These are phyloP conservation scores for Xiphophorus maculatus DNA, from an alignment of 2,113 vertebrate genomes.

Conservation along the genomic window DNA sequence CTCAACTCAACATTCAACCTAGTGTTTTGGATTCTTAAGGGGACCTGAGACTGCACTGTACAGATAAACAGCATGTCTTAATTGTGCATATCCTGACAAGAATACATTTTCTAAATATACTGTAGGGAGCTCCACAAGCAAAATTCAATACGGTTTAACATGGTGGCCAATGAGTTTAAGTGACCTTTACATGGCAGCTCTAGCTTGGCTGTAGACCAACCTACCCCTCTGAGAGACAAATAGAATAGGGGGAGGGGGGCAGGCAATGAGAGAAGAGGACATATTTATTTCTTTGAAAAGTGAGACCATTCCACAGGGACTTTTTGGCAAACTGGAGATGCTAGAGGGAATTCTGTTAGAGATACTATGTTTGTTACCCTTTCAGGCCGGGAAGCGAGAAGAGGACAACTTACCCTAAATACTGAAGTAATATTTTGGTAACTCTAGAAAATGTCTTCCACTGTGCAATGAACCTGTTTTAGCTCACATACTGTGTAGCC, in stretches of 20 bases:
- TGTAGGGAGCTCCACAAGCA: slow-evolving; percentile 48
- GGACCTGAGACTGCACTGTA: slow-evolving; percentile 25
- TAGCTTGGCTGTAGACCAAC: slow-evolving; percentile 66
- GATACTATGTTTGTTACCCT: slow-evolving; percentile 54
- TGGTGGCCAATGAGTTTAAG: slow-evolving; percentile 64
- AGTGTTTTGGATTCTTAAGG: slow-evolving; percentile 38
- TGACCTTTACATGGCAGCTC: slow-evolving; percentile 72
- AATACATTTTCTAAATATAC: slow-evolving; percentile 61
- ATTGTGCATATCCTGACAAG: slow-evolving; percentile 38
- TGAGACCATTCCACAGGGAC: slow-evolving; percentile 61
- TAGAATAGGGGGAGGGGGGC: slow-evolving; percentile 56
- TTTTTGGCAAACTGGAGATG: slow-evolving; percentile 70
- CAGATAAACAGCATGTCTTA: slow-evolving; percentile 49
- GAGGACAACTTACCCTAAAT: slow-evolving; percentile 42
- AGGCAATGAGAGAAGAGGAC: slow-evolving; percentile 44
- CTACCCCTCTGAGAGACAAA: slow-evolving; percentile 59
- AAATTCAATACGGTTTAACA: slow-evolving; percentile 62
- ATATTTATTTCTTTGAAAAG: slow-evolving; percentile 73
- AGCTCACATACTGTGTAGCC: slow-evolving; percentile 7
- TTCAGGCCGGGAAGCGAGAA: slow-evolving; percentile 26
- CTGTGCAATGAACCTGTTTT: slow-evolving; percentile 2
- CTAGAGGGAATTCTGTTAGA: slow-evolving; percentile 66
- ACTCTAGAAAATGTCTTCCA: slow-evolving; percentile 12
- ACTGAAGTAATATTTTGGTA: slow-evolving; percentile 46
- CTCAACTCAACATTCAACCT: slow-evolving; percentile 52